These are phyloP conservation scores for Maniola hyperantus DNA, from an alignment of 2,888 invertebrate genomes.

Conservation along the genomic window DNA sequence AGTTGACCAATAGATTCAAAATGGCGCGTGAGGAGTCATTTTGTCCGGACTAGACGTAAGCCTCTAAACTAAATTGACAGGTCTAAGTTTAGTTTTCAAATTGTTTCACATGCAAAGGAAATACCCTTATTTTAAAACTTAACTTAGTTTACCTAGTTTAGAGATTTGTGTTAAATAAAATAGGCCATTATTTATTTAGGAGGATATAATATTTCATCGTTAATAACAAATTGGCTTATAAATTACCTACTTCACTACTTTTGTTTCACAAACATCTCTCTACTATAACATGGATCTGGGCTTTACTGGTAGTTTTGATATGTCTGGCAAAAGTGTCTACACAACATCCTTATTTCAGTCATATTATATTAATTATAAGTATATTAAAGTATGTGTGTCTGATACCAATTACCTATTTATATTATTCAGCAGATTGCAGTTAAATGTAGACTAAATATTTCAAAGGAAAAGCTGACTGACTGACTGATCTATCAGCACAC, in stretches of 20 bases:
- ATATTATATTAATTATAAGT: not conserved
- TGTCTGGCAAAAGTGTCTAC: not conserved
- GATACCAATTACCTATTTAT: not conserved
- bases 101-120: not conserved
- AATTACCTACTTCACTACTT: conserved; percentile 8
- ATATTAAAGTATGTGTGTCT: not conserved
- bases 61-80: not conserved
- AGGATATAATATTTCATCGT: conserved; percentile 46
- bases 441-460: too few species aligned
- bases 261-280: conserved; percentile 10
- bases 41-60: too few species aligned
- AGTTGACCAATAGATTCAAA: too few species aligned
- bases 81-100: not conserved
- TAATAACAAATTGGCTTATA: conserved; percentile 55
- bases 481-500: too few species aligned
- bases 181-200: conserved; percentile 24
- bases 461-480: too few species aligned
- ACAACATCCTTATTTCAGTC: conserved; percentile 1
- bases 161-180: not conserved
- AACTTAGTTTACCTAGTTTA: not conserved
- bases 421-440: not conserved
- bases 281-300: conserved; percentile 11
- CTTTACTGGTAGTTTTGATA: conserved; percentile 3
- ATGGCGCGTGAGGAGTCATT: too few species aligned
- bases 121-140: too few species aligned